These are phyloP conservation scores for Tetragnatha versicolor DNA, from an alignment of 1,140 invertebrate species.

Conservation along the genomic window DNA sequence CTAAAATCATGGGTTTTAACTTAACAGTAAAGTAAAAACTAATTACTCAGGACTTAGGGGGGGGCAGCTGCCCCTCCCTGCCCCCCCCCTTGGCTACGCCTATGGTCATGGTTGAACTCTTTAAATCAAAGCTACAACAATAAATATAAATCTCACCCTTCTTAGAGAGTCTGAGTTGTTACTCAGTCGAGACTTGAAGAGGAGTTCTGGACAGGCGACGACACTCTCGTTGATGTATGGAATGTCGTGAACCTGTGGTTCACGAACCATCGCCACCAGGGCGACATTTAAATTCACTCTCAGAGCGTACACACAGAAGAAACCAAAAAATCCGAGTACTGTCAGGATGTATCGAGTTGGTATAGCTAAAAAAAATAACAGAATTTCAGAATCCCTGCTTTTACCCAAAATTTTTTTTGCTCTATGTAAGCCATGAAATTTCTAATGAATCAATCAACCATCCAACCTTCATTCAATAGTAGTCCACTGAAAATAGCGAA, in stretches of 20 bases:
- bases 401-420: too few species aligned
- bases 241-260: not conserved
- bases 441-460: too few species aligned
- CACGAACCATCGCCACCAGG: constrained; percentile 56
- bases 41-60: too few species aligned
- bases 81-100: too few species aligned
- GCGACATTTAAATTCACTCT: constrained; percentile 56
- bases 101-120: not conserved
- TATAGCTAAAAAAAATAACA: not conserved
- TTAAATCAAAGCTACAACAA: not conserved
- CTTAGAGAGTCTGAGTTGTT: not conserved
- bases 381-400: too few species aligned
- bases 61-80: too few species aligned
- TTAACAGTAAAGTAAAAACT: not conserved
- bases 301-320: constrained; percentile 53
- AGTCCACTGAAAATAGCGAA: too few species aligned
- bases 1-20: not conserved
- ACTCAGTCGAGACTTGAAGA: not conserved
- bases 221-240: not conserved
- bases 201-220: not conserved
- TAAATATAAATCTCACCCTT: not conserved
- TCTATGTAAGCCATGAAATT: too few species aligned
- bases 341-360: constrained; percentile 43
- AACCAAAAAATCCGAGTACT: constrained; percentile 54
- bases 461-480: too few species aligned